Conservation (phyloP, 2,797 vertebrate species). For the Danio aesculapii region DNA sequence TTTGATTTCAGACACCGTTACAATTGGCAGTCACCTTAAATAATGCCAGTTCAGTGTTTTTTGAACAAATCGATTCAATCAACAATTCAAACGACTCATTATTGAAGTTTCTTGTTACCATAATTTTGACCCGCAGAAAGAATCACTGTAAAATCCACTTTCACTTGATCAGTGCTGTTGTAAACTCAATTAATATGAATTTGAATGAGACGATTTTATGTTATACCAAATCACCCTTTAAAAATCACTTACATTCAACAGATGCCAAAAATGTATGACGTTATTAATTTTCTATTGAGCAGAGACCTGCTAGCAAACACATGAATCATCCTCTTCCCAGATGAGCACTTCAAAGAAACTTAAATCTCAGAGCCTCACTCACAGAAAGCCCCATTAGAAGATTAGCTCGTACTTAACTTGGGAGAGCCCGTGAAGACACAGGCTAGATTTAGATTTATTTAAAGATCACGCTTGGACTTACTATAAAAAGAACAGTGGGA, state of each 20-base stretch:
- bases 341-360: slow-evolving; percentile 32
- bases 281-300: neutral
- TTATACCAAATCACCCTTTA: too few species aligned
- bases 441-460: slow-evolving; percentile 53
- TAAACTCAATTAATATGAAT: neutral
- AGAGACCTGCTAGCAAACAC: neutral
- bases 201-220: too few species aligned
- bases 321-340: slow-evolving; percentile 22
- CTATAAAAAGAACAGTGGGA: slow-evolving; percentile 8
- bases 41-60: neutral
- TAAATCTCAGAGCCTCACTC: slow-evolving; percentile 40
- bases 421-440: slow-evolving; percentile 59
- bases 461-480: slow-evolving; percentile 23
- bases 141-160: too few species aligned
- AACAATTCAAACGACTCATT: neutral
- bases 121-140: neutral
- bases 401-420: slow-evolving; percentile 74
- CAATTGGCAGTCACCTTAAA: too few species aligned
- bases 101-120: neutral
- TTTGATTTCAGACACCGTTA: too few species aligned
- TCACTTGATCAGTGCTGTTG: neutral
- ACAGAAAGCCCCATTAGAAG: slow-evolving; percentile 69
- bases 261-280: neutral
- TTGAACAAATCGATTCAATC: neutral
- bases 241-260: neutral